Evolutionary conservation across 2,113 vertebrate species (phyloP).

Genomic region (Lynx canadensis): DNA sequence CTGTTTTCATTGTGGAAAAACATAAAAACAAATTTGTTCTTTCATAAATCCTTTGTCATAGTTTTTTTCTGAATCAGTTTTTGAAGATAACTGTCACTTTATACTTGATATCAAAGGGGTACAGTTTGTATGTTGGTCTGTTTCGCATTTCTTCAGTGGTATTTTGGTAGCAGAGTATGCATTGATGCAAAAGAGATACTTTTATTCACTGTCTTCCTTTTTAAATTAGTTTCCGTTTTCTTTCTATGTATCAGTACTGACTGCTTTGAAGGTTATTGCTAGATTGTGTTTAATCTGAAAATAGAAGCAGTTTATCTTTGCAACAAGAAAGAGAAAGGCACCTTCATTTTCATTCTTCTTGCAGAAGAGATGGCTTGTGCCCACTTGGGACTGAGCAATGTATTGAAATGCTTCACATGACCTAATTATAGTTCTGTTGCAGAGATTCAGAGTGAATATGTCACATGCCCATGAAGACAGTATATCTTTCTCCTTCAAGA

Average conservation of each 20-base stretch:
- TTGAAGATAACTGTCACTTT: neutral
- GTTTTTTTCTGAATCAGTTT: conserved; percentile 38
- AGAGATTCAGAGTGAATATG: conserved; percentile 16
- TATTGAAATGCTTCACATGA: conserved; percentile 58
- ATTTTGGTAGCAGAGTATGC: conserved; percentile 16
- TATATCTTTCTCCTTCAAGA: conserved; percentile 50
- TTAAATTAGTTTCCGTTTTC: conserved; percentile 49
- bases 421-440: conserved; percentile 54
- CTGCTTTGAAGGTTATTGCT: conserved; percentile 64
- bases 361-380: conserved; percentile 34
- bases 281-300: conserved; percentile 63
- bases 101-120: neutral
- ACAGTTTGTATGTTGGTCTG: neutral
- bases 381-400: conserved; percentile 55
- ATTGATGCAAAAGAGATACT: neutral
- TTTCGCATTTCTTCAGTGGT: conserved; percentile 8
- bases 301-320: conserved; percentile 68
- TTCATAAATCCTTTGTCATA: conserved; percentile 16
- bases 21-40: conserved; percentile 3
- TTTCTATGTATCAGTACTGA: conserved; percentile 42
- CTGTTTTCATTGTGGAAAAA: neutral
- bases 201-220: neutral
- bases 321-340: conserved; percentile 60
- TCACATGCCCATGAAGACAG: neutral
- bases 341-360: conserved; percentile 67